Base-by-base conservation (phyloP, 2,888 invertebrate species). In the Ormyrus rosae region DNA sequence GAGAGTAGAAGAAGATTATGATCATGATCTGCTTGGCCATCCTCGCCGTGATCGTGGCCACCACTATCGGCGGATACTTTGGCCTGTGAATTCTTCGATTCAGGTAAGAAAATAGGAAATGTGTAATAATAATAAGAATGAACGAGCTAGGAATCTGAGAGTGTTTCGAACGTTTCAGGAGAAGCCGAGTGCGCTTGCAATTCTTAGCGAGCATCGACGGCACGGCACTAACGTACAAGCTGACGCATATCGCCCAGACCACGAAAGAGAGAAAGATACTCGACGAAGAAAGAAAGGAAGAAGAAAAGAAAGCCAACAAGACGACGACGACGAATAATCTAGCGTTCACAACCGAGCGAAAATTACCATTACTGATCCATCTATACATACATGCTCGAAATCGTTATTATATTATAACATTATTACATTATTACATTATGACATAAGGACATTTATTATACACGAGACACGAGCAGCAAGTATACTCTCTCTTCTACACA, bases 1-100 rank as follows among this genome's bases (percentile, higher is more conserved):
- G 89, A 92, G 91, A 94, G 94, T 94, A 97, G 96, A 97, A 97
- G 96, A 97, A 97, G 94, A 96, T 97, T 91, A 96, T 96, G 95
- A 97, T 97, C 91, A 93, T 97, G 94, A 94, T 96, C 92, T 96
- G 96, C 93, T 93, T 97, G 91, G 94, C 95, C 90, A 93, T 97
- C 91, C 94, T 96, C 91, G 94, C 95, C 89, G 93, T 96, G 90
- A 93, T 96, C 90, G 91, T 94, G 85, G 93, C 93, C 85, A 93
- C 94, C 86, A 94, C 94, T 88, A 93, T 95, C 88, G 94, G 93
- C 88, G 93, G 94, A 89, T 94, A 94, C 90, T 92, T 94, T 87
- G 94, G 94, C 72, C 75, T 82, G 81, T 82, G 79, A 82, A 79
- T 79, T 51, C 19, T 45, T 67, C 72, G 58, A 69, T 70, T 53